A percentile compares a stretch with the other conserved stretches of the same genome.
Evolutionary conservation across 2,113 vertebrate species (phyloP).

Genomic region (Erpornis zantholeuca): DNA sequence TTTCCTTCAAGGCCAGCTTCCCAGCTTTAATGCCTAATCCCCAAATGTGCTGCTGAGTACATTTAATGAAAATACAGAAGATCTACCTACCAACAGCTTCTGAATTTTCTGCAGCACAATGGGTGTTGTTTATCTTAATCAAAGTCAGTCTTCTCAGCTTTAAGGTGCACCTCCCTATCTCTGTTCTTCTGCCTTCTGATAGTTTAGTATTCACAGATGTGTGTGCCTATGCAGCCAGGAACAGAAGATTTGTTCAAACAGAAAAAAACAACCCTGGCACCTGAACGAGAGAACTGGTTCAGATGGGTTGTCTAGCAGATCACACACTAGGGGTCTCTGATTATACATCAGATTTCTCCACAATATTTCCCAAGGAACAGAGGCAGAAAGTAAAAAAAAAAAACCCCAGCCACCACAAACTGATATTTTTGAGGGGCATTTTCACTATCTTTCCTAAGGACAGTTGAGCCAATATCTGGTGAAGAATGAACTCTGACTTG

Average conservation of each 20-base stretch:
- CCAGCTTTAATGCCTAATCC: not conserved
- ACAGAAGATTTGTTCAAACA: not conserved
- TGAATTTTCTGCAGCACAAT: not conserved
- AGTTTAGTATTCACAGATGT: not conserved
- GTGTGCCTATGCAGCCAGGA: not conserved
- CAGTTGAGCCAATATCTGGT: not conserved
- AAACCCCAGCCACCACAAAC: accelerated
- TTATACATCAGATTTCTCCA: not conserved
- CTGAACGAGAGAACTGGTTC: not conserved
- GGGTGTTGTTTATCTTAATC: not conserved
- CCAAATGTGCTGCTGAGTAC: not conserved
- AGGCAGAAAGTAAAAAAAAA: not conserved
- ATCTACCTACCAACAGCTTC: not conserved
- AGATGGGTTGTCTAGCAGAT: not conserved
- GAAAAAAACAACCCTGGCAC: not conserved
- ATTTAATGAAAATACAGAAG: not conserved
- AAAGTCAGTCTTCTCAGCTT: not conserved
- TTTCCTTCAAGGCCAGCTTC: not conserved
- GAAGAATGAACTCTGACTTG: not conserved
- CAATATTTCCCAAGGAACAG: not conserved
- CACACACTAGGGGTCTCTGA: not conserved
- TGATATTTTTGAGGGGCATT: not conserved
- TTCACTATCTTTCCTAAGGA: not conserved
- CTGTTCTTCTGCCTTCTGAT: not conserved
- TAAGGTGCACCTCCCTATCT: not conserved